Evolutionary conservation across 2,888 invertebrate species (phyloP), one percentile per base, ranked within the genome.

Genomic region (Metellina segmentata): DNA sequence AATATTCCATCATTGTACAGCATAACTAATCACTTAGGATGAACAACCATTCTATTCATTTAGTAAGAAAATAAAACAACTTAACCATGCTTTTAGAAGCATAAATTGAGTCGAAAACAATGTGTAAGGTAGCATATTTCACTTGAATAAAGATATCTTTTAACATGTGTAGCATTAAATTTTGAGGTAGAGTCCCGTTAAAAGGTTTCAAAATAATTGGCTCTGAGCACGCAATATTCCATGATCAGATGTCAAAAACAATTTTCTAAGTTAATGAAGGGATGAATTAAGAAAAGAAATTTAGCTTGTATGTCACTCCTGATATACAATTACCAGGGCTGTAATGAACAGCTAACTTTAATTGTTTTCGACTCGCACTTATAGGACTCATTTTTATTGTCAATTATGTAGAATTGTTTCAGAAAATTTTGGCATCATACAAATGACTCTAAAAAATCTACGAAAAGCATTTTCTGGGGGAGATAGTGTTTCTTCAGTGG

Each of bases 251-350:
- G 81, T n/a, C 49, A 48, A 7, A 82, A 20, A 71, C 71, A 82
- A 72, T 72, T 81, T 82, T 72, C 13, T 16, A 71, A 82, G 72
- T 72, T 82, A 82, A 71, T 82, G 72, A 52, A 51, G 71, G 82
- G 49, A 11, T 52, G n/a, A n/a, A n/a, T n/a, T n/a, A n/a, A n/a
- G n/a, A n/a, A 77, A 82, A 82, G 82, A 51, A 34, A 20, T 69
- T 34, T 69, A 7, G 13, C 6, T 20, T 19, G 49, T 81, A 69
- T 53, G 70, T 48, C 69, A 81, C 61, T 81, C 19, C 34, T 81
- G n/a, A 69, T 81, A 2, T 16, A 34, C 11, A 81, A 34, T 48
- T 19, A n/a, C 16, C 19, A 53, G 34, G 53, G 20, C 34, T 34
- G 53, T 61, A 61, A 16, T 34, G 34, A 16, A 61, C 16, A 49